These are phyloP conservation scores for Tinea trinotella DNA, from an alignment of 2,888 invertebrate species.

Conservation along the genomic window DNA sequence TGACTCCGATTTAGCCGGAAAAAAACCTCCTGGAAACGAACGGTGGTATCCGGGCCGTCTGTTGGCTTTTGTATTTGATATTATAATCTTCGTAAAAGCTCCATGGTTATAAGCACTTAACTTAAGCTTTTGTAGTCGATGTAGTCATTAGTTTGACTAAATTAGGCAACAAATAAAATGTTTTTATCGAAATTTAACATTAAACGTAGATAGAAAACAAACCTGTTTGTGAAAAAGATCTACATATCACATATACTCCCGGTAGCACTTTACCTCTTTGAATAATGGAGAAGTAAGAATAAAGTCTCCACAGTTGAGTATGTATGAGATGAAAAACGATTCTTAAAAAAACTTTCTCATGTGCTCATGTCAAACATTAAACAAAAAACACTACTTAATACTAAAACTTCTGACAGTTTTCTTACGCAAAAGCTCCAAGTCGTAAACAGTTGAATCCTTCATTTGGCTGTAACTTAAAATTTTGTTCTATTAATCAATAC, in stretches of 20 bases:
- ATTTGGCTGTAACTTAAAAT: background rate
- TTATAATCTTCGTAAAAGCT: too few relatives aligned
- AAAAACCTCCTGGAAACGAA: too few relatives aligned
- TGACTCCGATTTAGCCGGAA: too few relatives aligned
- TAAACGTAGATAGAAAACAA: background rate
- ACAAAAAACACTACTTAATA: background rate
- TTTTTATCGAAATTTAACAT: too few relatives aligned
- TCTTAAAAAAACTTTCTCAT: background rate
- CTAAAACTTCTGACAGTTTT: background rate
- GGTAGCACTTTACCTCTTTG: slow-evolving; percentile 4
- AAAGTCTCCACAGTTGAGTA: slow-evolving; percentile 4
- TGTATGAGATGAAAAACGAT: slow-evolving; percentile 7
- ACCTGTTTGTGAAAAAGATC: background rate
- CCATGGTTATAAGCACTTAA: too few relatives aligned
- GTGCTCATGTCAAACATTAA: slow-evolving; percentile 4
- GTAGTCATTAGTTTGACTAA: too few relatives aligned
- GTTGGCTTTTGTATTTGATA: too few relatives aligned
- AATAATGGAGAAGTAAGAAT: background rate
- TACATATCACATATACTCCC: slow-evolving; percentile 1
- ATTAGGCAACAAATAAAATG: too few relatives aligned
- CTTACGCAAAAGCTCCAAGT: background rate
- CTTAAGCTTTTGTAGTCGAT: too few relatives aligned
- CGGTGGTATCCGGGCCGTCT: too few relatives aligned
- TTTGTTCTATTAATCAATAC: background rate
- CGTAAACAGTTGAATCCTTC: background rate